Conservation (phyloP, 2,888 invertebrate genomes). For the Euspilapteryx auroguttella region DNA sequence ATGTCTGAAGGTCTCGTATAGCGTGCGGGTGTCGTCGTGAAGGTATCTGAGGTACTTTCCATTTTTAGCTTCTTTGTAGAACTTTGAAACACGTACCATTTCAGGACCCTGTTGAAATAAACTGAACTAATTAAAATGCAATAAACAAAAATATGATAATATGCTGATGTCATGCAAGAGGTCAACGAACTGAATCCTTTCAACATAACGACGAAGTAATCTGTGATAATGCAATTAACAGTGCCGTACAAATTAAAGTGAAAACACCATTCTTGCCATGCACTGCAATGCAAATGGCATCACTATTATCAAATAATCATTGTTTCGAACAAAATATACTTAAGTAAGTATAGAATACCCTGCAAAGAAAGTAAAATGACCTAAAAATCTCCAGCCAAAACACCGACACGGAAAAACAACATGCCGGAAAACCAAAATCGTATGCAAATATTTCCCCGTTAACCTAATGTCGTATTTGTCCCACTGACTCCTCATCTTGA, state of each 20-base stretch:
- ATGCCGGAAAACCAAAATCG: conserved; percentile 15
- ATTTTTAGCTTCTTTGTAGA: conserved; percentile 87
- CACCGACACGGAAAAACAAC: background rate
- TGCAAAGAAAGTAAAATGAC: background rate
- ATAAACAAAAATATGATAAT: no score
- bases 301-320: no score
- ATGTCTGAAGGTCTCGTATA: conserved; percentile 88
- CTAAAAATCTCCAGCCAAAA: background rate
- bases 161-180: no score
- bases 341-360: no score
- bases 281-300: background rate
- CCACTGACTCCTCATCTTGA: conserved; percentile 32
- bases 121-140: no score
- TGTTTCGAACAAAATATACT: no score
- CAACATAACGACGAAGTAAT: conserved; percentile 23
- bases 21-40: conserved; percentile 84
- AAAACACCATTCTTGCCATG: background rate
- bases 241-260: background rate
- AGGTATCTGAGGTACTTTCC: conserved; percentile 83
- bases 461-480: conserved; percentile 50
- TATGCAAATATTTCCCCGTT: conserved; percentile 39
- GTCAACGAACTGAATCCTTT: conserved; percentile 38
- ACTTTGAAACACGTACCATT: conserved; percentile 85
- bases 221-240: conserved; percentile 37
- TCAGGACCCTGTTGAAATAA: conserved; percentile 76